These are phyloP conservation scores for Sebastes trivittatus DNA, from an alignment of 2,797 vertebrate genomes.

Conservation along the genomic window DNA sequence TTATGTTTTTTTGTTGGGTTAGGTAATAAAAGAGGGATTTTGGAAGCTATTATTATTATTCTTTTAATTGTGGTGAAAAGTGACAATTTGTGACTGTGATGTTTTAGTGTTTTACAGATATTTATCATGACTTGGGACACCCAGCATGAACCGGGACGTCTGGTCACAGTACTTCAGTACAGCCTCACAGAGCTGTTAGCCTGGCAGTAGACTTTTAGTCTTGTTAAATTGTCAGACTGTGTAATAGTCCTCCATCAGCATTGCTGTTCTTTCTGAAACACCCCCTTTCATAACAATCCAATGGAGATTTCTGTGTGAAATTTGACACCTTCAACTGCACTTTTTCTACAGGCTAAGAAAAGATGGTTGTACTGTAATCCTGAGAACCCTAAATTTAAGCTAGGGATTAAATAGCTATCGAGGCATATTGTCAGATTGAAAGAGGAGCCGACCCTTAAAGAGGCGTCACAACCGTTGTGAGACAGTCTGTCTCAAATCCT, in stretches of 20 bases:
- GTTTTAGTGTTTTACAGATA: too few relatives aligned
- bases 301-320: not conserved
- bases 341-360: not conserved
- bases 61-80: not conserved
- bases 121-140: not conserved
- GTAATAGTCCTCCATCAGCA: not conserved
- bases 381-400: constrained; percentile 25
- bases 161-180: not conserved
- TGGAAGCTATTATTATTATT: too few relatives aligned
- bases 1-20: too few relatives aligned
- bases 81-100: not conserved
- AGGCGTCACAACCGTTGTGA: constrained; percentile 34
- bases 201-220: not conserved
- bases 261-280: not conserved
- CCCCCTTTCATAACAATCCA: not conserved
- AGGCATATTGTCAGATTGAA: constrained; percentile 44
- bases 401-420: constrained; percentile 12
- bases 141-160: not conserved
- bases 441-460: constrained; percentile 23
- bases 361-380: constrained; percentile 2
- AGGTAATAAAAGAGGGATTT: too few relatives aligned
- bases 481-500: constrained; percentile 56
- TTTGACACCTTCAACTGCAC: not conserved
- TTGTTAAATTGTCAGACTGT: not conserved
- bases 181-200: not conserved